Conservation (phyloP, 2,797 vertebrate genomes). For the Takifugu ocellatus region DNA sequence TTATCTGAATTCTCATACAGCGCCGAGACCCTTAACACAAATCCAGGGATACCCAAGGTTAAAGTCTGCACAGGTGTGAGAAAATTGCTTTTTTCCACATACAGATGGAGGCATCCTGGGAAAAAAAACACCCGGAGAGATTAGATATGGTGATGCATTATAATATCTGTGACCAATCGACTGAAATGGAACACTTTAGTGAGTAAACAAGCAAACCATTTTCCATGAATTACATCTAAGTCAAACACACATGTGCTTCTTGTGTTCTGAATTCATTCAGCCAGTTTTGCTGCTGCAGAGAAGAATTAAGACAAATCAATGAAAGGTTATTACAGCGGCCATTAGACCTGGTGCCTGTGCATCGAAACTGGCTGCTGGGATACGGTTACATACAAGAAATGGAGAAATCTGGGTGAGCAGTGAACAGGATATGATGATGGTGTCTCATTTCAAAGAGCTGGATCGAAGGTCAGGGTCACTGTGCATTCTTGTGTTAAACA, state of each 20-base stretch:
- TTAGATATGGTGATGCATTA: no score
- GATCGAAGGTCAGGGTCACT: constrained; percentile 11
- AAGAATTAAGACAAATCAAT: constrained; percentile 54
- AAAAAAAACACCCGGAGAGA: no score
- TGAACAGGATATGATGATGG: background rate
- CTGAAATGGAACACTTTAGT: no score
- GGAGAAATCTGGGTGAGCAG: constrained; percentile 12
- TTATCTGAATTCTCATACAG: constrained; percentile 30
- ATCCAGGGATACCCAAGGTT: background rate
- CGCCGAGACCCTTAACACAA: constrained; percentile 18
- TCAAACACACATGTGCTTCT: constrained; percentile 3
- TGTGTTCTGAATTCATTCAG: constrained; percentile 13
- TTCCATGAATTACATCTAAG: background rate
- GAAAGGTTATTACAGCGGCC: constrained; percentile 50
- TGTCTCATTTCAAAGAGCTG: constrained; percentile 30
- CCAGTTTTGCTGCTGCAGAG: constrained; percentile 9
- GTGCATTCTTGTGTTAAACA: constrained; percentile 7
- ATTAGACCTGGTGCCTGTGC: constrained; percentile 49
- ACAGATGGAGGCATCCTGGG: background rate
- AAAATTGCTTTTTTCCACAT: background rate
- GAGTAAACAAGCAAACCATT: background rate
- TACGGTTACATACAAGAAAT: constrained; percentile 50
- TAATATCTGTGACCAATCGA: background rate
- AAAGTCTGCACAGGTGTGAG: background rate
- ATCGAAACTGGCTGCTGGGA: constrained; percentile 30